These are phyloP conservation scores for Trachelus stipa DNA, from an alignment of 2,888 invertebrate species.

Conservation along the genomic window DNA sequence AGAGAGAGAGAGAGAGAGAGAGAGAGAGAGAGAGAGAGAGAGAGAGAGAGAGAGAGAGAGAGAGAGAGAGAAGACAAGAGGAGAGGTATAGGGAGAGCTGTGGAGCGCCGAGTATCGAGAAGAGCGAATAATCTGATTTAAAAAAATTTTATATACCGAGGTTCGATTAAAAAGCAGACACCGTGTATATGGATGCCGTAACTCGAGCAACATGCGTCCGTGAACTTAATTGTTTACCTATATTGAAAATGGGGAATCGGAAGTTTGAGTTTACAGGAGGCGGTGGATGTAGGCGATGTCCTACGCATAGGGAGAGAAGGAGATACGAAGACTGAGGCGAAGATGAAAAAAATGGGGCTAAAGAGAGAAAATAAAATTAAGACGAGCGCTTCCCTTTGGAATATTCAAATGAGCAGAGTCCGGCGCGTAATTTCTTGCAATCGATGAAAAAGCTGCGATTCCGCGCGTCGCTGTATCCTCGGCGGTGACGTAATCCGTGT, in stretches of 20 bases:
- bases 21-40: conserved; percentile 14
- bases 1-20: conserved; percentile 5
- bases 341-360: too few relatives aligned
- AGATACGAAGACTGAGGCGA: too few relatives aligned
- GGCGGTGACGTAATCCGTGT: conserved; percentile 39
- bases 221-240: too few relatives aligned
- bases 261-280: too few relatives aligned
- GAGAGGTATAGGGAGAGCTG: conserved; percentile 15
- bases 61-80: conserved; percentile 4
- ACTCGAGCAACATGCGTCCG: too few relatives aligned
- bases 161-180: conserved; percentile 62
- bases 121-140: conserved; percentile 61
- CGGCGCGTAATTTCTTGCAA: too few relatives aligned
- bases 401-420: too few relatives aligned
- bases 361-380: too few relatives aligned
- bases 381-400: too few relatives aligned
- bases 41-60: conserved; percentile 21
- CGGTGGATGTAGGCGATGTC: too few relatives aligned
- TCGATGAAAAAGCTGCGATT: conserved; percentile 18
- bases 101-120: conserved; percentile 34
- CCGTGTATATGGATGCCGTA: conserved; percentile 37
- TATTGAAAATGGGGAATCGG: too few relatives aligned
- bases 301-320: too few relatives aligned
- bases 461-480: conserved; percentile 17
- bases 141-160: conserved; percentile 63